Conservation (phyloP, 2,113 vertebrate species). For the Salvator merianae region DNA sequence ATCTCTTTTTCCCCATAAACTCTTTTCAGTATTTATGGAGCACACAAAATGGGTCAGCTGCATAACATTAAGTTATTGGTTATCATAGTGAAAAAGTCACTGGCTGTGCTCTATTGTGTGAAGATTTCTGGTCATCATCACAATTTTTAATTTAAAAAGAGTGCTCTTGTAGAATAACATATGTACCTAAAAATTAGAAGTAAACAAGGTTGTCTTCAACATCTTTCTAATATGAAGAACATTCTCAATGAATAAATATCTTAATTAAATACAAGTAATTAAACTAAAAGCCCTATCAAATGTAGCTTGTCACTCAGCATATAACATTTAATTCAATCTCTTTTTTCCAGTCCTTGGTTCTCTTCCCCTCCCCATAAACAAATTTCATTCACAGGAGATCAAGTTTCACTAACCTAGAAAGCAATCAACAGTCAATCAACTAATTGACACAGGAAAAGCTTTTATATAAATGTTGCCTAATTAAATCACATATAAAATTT, state of each 20-base stretch:
- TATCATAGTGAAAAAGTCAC: constrained; percentile 15
- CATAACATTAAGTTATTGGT: neutral
- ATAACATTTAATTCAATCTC: constrained; percentile 89
- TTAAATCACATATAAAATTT: constrained; percentile 78
- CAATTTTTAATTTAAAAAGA: constrained; percentile 60
- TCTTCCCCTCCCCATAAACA: constrained; percentile 81
- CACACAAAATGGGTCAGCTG: constrained; percentile 5
- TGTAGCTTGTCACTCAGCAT: constrained; percentile 84
- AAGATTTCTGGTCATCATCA: neutral
- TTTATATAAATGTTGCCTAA: constrained; percentile 73
- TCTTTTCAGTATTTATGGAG: neutral
- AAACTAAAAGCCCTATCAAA: constrained; percentile 94
- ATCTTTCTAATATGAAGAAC: constrained; percentile 76
- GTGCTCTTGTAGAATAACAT: neutral
- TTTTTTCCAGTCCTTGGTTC: constrained; percentile 72
- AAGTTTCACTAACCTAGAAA: constrained; percentile 82
- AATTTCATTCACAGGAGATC: constrained; percentile 85
- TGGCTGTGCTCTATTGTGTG: neutral
- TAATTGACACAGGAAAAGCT: constrained; percentile 93
- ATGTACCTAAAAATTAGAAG: constrained; percentile 46
- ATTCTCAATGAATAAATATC: constrained; percentile 82
- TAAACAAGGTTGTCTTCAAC: constrained; percentile 38
- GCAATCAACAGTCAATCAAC: constrained; percentile 89
- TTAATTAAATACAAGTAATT: constrained; percentile 94
- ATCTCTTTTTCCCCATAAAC: constrained; percentile 1